Base-by-base conservation (phyloP, 2,888 invertebrate species). In the Gymnoscelis rufifasciata region DNA sequence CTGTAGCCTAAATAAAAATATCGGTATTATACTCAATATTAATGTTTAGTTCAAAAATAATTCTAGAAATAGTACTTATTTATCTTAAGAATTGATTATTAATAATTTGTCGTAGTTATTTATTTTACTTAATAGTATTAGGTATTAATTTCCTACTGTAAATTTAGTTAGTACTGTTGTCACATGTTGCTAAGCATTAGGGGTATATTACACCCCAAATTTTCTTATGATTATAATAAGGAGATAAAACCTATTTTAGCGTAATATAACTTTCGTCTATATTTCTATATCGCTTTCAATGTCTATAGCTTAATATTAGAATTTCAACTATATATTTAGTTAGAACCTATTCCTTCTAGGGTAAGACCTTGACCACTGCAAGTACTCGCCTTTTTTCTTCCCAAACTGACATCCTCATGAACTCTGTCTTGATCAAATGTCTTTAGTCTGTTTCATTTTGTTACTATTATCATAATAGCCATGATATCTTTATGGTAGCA, bases 171-270 rank as follows among this genome's bases (percentile, higher is more conserved):
- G 31, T 33, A 30, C 13, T 64, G 63, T 68, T 19, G 19, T 68
- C 64, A 66, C 64, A 58, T 47, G 62, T 64, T 48, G 43, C 48
- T 45, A 52, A 57, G 55, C 55, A 54, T 58, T 53, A 60, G 64
- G 61, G 68, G 66, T 60, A 47, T 53, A 43, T 51, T 44, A 38
- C 30, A 60, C 73, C 74, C 72, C 74, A 56, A 71, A 77, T 80
- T 84, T 82, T 87, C 87, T 87, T 87, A 87, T 87, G 87, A 87
- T 84, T 86, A 87, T 72, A 74, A 61, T 86, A 84, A 84, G 84
- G 74, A 74, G 71, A 76, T 67, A 66, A 68, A 75, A 74, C 56
- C 59, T 84, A 84, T 83, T 81, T 82, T 79, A 84, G 74, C 68
- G 74, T 78, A 44, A 42, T 4, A 33, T 68, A 69, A 69, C 71